These are phyloP conservation scores for Myrmecobius fasciatus DNA, from an alignment of 2,113 vertebrate species.

Conservation along the genomic window DNA sequence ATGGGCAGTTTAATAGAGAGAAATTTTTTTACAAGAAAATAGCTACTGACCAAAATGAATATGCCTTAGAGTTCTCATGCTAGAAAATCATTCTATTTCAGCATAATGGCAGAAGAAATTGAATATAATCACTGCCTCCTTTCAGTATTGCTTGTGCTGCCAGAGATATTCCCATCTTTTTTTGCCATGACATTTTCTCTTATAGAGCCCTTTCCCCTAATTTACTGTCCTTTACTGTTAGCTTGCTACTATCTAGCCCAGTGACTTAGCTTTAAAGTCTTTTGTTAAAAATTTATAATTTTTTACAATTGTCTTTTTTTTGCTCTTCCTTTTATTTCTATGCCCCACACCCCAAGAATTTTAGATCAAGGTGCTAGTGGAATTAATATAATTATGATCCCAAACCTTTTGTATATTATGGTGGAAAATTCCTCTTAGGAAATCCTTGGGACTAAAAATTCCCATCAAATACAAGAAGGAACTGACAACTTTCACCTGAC, in stretches of 20 bases:
- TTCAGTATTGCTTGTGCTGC: slow-evolving; percentile 3
- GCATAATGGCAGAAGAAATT: background rate
- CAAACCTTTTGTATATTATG: background rate
- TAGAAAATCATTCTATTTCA: slow-evolving; percentile 17
- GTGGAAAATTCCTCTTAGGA: background rate
- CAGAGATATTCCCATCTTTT: background rate
- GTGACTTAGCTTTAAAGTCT: background rate
- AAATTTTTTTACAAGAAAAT: background rate
- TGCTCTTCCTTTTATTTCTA: background rate
- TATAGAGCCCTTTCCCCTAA: background rate
- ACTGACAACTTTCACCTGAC: slow-evolving; percentile 18
- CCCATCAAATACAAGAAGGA: slow-evolving; percentile 6
- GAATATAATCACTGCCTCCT: background rate
- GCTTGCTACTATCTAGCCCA: background rate
- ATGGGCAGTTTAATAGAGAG: background rate
- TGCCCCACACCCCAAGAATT: background rate
- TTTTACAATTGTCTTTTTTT: slow-evolving; percentile 10
- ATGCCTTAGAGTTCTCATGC: background rate
- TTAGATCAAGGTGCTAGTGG: background rate
- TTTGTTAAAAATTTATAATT: slow-evolving; percentile 5
- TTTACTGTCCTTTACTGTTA: slow-evolving; percentile 7
- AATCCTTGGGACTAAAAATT: background rate
- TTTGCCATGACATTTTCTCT: background rate
- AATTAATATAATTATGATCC: background rate
- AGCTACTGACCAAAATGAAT: background rate